These are phyloP conservation scores for Odontesthes bonariensis DNA, from an alignment of 2,113 vertebrate species.

Conservation along the genomic window DNA sequence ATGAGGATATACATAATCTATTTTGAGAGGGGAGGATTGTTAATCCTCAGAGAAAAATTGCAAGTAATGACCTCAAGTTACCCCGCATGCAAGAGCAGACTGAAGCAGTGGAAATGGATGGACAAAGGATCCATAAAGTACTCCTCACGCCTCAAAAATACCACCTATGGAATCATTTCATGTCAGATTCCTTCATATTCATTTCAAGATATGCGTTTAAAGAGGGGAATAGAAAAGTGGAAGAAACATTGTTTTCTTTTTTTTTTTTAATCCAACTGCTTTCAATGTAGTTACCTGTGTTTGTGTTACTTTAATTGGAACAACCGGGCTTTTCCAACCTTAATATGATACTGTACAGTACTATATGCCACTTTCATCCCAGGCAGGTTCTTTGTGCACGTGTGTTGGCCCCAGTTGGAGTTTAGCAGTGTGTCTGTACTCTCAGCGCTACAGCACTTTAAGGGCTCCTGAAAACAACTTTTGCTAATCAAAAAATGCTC, in stretches of 20 bases:
- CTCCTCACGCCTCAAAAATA: neutral
- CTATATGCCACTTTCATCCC: conserved; percentile 52
- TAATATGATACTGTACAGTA: conserved; percentile 40
- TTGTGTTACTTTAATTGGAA: conserved; percentile 53
- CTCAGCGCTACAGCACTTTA: neutral
- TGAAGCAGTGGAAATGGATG: conserved; percentile 2
- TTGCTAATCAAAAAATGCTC: too few species aligned
- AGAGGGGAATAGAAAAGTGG: neutral
- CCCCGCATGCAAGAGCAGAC: neutral
- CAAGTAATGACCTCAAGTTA: conserved; percentile 1
- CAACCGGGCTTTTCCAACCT: conserved; percentile 56
- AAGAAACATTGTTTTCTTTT: neutral
- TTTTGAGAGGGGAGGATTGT: neutral
- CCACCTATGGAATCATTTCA: neutral
- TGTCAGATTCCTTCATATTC: neutral
- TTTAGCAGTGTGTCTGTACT: conserved; percentile 16
- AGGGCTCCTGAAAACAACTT: neutral
- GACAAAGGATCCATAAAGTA: neutral
- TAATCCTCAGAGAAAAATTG: conserved; percentile 16
- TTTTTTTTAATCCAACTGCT: neutral
- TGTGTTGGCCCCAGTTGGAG: conserved; percentile 21
- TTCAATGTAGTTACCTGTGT: conserved; percentile 10
- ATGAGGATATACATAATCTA: neutral
- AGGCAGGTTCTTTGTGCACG: neutral
- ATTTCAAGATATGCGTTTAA: neutral